These are phyloP conservation scores for Pelodytes ibericus DNA, from an alignment of 2,797 vertebrate genomes.

Conservation along the genomic window DNA sequence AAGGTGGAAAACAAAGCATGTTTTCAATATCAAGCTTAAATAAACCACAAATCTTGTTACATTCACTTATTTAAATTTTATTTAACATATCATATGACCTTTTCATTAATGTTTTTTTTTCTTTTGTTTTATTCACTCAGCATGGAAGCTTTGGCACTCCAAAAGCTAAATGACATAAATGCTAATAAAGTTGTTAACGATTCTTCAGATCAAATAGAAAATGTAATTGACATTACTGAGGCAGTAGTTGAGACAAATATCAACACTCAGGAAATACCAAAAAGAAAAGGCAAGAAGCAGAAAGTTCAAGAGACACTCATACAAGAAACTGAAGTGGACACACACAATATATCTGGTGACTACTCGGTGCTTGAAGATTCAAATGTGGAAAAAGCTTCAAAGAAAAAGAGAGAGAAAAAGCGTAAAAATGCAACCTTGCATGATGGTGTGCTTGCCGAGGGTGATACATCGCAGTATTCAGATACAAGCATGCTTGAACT, in stretches of 20 bases:
- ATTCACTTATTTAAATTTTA: too few relatives aligned
- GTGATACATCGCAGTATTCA: too few relatives aligned
- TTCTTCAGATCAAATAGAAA: conserved; percentile 27
- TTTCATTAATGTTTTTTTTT: neutral
- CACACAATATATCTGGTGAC: neutral
- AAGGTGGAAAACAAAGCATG: too few relatives aligned
- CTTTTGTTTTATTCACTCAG: conserved; percentile 64
- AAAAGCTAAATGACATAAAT: conserved; percentile 51
- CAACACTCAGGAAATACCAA: conserved; percentile 15
- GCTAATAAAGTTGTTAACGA: conserved; percentile 39
- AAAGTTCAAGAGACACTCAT: conserved; percentile 22
- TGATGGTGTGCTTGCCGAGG: neutral
- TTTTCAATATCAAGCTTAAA: too few relatives aligned
- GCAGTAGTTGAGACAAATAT: conserved; percentile 1
- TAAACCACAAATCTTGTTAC: too few relatives aligned
- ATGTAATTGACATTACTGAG: conserved; percentile 37
- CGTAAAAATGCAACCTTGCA: neutral
- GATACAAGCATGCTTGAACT: neutral
- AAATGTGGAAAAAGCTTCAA: neutral
- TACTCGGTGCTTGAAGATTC: neutral
- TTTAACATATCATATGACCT: neutral
- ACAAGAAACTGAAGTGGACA: neutral
- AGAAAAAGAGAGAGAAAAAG: conserved; percentile 21
- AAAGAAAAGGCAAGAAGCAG: conserved; percentile 39
- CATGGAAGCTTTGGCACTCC: conserved; percentile 66